Evolutionary conservation across 2,888 invertebrate genomes (phyloP), one percentile per base, ranked within the genome.

Genomic region (Cantharis nigra): DNA sequence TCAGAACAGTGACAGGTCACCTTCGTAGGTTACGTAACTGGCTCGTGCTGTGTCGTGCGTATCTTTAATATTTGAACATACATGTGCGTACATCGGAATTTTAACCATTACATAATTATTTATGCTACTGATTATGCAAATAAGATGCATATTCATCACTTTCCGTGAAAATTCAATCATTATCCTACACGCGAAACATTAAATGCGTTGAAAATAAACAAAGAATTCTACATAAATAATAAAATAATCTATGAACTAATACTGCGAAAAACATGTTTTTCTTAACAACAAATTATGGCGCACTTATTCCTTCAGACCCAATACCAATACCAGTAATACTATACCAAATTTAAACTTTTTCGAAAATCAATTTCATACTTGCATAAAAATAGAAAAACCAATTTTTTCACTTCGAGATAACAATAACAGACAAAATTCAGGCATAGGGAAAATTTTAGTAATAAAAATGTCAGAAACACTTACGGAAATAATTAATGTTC

Each of bases 1-100:
- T 89, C 88, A 88, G 86, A 87, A 87, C 85, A 85, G 85, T 87
- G 88, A 88, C 89, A 88, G 89, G 89, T 89, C 89, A 89, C 88
- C 89, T 89, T 89, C 88, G 87, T 81, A 76, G 82, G 85, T 88
- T 88, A 88, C 87, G 87, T 88, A 88, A 88, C 80, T 30, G 63
- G 75, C 79, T 77, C 80, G 81, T 81, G 80, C 76, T 79, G 72
- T 76, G 76, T 80, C 78, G 80, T 77, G 75, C 75, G 72, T 79
- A 81, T 83, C 81, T 82, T 76, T 76, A 80, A 80, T 82, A 81
- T 82, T 81, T 83, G 77, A 81, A 78, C 78, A 80, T 78, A 75
- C 77, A 81, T 82, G 80, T 81, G 80, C 80, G 80, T 78, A 77
- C 67, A 63, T 72, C 72, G 80, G 80, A 81, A 80, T 81, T 82